Evolutionary conservation across 2,113 vertebrate genomes (phyloP).

Genomic region (Psammodynastes pulverulentus): DNA sequence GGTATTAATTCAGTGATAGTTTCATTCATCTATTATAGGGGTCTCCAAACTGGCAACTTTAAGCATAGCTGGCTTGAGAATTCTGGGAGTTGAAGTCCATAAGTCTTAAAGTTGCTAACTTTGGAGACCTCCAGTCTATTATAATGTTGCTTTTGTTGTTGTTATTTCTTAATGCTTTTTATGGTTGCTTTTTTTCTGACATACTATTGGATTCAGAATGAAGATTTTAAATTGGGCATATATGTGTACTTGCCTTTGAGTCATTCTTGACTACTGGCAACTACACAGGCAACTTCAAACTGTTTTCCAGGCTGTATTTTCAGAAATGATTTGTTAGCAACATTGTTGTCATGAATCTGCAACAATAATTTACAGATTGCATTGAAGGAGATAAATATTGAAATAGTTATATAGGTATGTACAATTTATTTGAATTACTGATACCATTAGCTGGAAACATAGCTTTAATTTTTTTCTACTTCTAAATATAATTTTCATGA

Average conservation of each 20-base stretch:
- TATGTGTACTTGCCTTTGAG: background rate
- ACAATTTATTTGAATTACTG: background rate
- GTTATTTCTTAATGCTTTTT: background rate
- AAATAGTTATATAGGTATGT: background rate
- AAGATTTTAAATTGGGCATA: background rate
- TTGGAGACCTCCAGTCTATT: no score
- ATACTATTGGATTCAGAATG: background rate
- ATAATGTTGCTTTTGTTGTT: background rate
- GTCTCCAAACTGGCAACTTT: no score
- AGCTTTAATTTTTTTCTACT: background rate
- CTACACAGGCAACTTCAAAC: background rate
- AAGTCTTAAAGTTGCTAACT: background rate
- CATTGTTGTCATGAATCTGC: background rate
- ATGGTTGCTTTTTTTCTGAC: background rate
- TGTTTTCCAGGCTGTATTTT: background rate
- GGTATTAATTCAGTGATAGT: background rate
- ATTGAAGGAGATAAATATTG: background rate
- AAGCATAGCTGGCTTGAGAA: no score
- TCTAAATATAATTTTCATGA: constrained; percentile 6
- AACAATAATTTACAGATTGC: background rate
- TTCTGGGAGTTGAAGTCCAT: background rate
- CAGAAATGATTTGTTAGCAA: background rate
- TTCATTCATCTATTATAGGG: background rate
- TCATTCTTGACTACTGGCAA: background rate
- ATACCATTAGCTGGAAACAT: background rate